A percentile compares a stretch with the other conserved stretches of the same genome.
Evolutionary conservation across 1,140 invertebrate genomes (phyloP).

Genomic region (Dinoponera quadriceps): DNA sequence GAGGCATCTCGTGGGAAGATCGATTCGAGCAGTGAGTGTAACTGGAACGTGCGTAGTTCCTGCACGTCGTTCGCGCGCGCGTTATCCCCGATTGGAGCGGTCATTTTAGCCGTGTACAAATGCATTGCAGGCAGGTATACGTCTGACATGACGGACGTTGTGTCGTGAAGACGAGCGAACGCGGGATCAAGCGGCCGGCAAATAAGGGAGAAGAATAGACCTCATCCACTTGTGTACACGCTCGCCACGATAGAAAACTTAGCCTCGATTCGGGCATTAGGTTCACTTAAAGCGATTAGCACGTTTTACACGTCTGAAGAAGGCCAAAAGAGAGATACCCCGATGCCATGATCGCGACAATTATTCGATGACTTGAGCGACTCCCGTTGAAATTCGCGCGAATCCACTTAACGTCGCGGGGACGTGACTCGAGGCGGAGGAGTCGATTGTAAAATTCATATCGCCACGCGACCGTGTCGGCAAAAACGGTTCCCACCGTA

Average conservation of each 20-base stretch:
- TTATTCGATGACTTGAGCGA: slow-evolving; percentile 37
- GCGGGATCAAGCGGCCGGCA: not conserved
- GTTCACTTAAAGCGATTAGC: slow-evolving; percentile 67
- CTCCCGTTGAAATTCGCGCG: not conserved
- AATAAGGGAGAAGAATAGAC: not conserved
- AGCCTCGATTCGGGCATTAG: slow-evolving; percentile 59
- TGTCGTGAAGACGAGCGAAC: not conserved
- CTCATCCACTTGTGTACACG: not conserved
- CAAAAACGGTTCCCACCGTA: too few species aligned
- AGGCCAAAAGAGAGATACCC: slow-evolving; percentile 33
- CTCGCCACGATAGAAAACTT: slow-evolving; percentile 7
- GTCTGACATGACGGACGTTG: not conserved
- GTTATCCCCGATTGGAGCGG: slow-evolving; percentile 30
- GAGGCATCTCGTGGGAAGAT: slow-evolving; percentile 64
- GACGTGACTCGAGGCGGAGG: not conserved
- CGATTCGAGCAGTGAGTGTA: slow-evolving; percentile 60
- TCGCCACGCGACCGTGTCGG: not conserved
- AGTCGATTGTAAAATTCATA: not conserved
- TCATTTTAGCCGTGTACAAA: slow-evolving; percentile 11
- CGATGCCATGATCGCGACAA: slow-evolving; percentile 28
- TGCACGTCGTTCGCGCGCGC: not conserved
- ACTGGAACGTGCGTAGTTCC: slow-evolving; percentile 50
- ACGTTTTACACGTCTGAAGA: slow-evolving; percentile 58
- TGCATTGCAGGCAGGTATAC: not conserved
- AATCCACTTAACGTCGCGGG: not conserved